phyloP scores from a whole-genome alignment of 2,797 vertebrate species.

The Carcharodon carcharias region DNA sequence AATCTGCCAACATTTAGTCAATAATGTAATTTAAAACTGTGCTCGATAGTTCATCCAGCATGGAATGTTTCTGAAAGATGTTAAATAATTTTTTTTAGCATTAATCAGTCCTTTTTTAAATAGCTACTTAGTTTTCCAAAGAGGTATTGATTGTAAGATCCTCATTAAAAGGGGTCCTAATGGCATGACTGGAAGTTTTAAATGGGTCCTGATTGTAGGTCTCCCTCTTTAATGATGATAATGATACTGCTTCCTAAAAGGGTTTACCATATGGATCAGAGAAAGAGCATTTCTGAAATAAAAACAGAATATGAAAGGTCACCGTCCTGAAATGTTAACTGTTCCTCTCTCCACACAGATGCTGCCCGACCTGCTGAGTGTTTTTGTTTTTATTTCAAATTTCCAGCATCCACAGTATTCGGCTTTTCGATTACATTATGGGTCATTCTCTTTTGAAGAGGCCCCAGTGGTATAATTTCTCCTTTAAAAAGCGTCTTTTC shows the following conservation, averaged over 20 bases:
- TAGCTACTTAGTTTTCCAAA: neutral
- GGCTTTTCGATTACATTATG: neutral
- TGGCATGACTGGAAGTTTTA: neutral
- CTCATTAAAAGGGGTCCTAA: neutral
- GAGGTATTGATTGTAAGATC: neutral
- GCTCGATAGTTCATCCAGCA: neutral
- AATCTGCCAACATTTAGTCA: slow-evolving; percentile 28
- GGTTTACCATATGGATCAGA: neutral
- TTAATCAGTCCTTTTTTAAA: neutral
- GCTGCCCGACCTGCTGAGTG: too few relatives aligned
- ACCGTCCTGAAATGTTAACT: too few relatives aligned
- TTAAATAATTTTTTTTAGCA: neutral
- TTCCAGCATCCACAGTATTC: too few relatives aligned
- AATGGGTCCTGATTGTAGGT: neutral
- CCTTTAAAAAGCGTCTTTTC: neutral
- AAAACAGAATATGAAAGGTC: too few relatives aligned
- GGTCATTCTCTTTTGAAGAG: neutral
- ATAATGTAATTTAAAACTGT: slow-evolving; percentile 20
- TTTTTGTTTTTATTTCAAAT: too few relatives aligned
- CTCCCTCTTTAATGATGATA: neutral
- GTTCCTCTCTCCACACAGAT: too few relatives aligned
- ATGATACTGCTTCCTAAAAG: neutral
- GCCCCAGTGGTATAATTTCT: neutral
- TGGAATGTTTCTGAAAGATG: neutral
- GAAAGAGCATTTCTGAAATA: too few relatives aligned